Percentiles rank a stretch among this genome's conserved stretches.
Evolutionary conservation across 2,797 vertebrate species (phyloP).

Genomic region (Clarias laeviceps): DNA sequence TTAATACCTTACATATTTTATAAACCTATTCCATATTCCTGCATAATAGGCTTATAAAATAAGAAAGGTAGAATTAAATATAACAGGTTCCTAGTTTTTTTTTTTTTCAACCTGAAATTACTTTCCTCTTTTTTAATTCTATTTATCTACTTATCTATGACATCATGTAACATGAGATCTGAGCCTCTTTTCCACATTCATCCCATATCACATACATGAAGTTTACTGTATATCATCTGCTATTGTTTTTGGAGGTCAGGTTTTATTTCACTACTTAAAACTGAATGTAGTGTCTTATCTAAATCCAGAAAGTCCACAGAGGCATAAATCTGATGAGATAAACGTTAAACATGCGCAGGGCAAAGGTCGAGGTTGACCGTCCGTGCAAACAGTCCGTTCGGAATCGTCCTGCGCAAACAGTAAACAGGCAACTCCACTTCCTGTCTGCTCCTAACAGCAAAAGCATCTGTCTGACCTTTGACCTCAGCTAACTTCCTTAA

Average conservation of each 20-base stretch:
- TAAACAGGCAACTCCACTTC: conserved; percentile 68
- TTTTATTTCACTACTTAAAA: not conserved
- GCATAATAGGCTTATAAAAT: not conserved
- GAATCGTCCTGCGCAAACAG: conserved; percentile 62
- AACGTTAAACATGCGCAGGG: conserved; percentile 34
- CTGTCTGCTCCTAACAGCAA: conserved; percentile 63
- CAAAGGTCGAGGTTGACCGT: conserved; percentile 5
- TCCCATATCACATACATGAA: not conserved
- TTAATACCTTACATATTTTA: not conserved
- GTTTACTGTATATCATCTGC: not conserved
- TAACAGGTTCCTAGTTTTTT: not conserved
- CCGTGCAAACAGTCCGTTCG: not conserved
- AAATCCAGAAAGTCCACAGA: not conserved
- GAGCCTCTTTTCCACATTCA: not conserved
- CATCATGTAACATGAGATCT: not conserved
- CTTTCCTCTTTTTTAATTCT: not conserved
- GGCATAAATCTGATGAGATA: not conserved
- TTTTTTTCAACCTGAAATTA: not conserved
- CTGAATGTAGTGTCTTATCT: not conserved
- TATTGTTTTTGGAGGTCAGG: not conserved
- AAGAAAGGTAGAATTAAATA: not conserved
- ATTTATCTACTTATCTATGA: too few species aligned
- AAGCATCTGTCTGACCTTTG: conserved; percentile 61
- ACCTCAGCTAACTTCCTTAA: conserved; percentile 51
- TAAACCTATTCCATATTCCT: not conserved